Base-by-base conservation (phyloP, 2,888 invertebrate species). In the Psococerastis gibbosa region DNA sequence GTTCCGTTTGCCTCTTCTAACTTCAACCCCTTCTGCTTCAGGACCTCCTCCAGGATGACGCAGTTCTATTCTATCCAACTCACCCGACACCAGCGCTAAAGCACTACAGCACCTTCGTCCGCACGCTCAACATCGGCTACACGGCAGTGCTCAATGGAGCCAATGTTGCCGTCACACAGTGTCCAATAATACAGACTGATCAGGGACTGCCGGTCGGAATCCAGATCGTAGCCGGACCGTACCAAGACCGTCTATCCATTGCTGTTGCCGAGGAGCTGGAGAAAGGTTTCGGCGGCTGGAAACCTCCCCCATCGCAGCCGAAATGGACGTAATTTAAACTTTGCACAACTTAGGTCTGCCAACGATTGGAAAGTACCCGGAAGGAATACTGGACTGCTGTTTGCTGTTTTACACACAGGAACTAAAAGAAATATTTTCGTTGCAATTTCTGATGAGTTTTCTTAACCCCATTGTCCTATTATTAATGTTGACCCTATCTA, bases 251-350 rank as follows among this genome's bases (percentile, higher is more conserved):
- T 45, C 60, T 88, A 6, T 82, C 84, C 47, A 58, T 92, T 17
- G 78, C 81, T 1, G 76, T 88, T 3, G 91, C 91, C 2, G 64
- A 66, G 49, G 77, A 82, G 53, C 58, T 92, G 33, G 85, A 88
- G 55, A 64, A 64, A 32, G 73, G 68, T 8, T 85, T 87, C 59
- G 85, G 85, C 1, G 91, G 89, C 0, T 89, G 89, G 89, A 57
- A 65, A 31, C 69, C 73, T 8, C 73, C 77, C 1, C n/a, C n/a
- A n/a, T n/a, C n/a, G n/a, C n/a, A n/a, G n/a, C n/a, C n/a, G n/a
- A n/a, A n/a, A n/a, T n/a, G n/a, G n/a, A n/a, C n/a, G n/a, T n/a
- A n/a, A n/a, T n/a, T n/a, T n/a, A n/a, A n/a, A n/a, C n/a, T n/a
- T n/a, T n/a, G n/a, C n/a, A n/a, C n/a, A n/a, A n/a, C n/a, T n/a